Percentiles rank a stretch among this genome's conserved stretches.
Conservation (phyloP, 2,797 vertebrate species). For the Champsocephalus esox region DNA sequence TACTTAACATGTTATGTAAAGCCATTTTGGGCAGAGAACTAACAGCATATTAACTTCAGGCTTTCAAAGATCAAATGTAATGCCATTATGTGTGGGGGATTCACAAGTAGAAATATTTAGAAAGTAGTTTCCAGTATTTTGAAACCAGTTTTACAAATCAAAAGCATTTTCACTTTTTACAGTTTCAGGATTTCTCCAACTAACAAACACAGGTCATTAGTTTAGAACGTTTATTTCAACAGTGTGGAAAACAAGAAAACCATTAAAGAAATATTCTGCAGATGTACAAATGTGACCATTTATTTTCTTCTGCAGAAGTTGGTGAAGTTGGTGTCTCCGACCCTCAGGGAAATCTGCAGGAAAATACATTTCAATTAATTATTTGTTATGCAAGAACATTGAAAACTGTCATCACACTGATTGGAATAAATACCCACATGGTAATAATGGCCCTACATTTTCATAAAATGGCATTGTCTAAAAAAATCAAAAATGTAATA, state of each 20-base stretch:
- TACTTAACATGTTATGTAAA: background rate
- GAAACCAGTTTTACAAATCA: background rate
- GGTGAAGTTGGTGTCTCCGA: background rate
- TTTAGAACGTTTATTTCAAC: slow-evolving; percentile 18
- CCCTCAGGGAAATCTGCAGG: background rate
- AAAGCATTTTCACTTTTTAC: background rate
- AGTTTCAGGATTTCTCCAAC: background rate
- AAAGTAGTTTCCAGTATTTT: background rate
- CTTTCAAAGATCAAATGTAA: background rate
- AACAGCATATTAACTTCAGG: too few species aligned
- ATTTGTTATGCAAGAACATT: background rate
- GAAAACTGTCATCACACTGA: background rate
- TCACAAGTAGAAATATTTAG: background rate
- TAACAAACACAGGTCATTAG: background rate
- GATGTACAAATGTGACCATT: background rate
- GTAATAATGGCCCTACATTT: too few species aligned
- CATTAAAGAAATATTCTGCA: background rate
- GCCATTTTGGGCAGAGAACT: background rate
- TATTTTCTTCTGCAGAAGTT: background rate
- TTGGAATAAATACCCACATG: too few species aligned
- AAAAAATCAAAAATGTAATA: too few species aligned
- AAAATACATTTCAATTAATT: background rate
- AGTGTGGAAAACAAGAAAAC: background rate
- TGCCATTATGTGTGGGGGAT: background rate
- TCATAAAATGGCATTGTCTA: too few species aligned